These are phyloP conservation scores for Daubentonia madagascariensis DNA, from an alignment of 2,113 vertebrate species.

Conservation along the genomic window DNA sequence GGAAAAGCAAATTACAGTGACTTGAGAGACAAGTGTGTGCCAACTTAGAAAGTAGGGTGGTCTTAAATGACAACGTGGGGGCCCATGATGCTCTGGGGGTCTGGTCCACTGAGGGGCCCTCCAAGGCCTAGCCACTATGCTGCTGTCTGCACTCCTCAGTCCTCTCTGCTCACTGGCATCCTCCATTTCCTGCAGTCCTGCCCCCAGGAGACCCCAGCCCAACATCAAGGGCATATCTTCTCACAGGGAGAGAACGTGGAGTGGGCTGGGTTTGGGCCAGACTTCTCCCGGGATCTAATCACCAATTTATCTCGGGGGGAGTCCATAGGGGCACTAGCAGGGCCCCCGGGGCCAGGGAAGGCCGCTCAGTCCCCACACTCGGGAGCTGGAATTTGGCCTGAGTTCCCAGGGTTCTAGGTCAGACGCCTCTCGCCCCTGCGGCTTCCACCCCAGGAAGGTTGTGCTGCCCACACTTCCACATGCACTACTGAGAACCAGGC, in stretches of 20 bases:
- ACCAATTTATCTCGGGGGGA: too few species aligned
- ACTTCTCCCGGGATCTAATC: not conserved
- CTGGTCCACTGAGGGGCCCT: not conserved
- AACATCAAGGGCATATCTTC: not conserved
- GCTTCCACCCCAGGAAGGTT: not conserved
- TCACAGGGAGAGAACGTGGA: not conserved
- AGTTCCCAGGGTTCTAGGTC: not conserved
- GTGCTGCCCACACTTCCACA: not conserved
- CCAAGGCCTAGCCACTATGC: not conserved
- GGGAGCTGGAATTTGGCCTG: not conserved
- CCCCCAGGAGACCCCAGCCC: not conserved
- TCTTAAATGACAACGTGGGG: too few species aligned
- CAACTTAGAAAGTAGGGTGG: not conserved
- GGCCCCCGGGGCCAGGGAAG: not conserved
- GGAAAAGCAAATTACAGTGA: not conserved
- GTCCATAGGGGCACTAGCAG: not conserved
- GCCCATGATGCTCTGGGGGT: accelerated
- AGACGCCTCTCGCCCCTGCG: not conserved
- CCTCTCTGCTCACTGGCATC: not conserved
- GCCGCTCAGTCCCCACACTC: not conserved
- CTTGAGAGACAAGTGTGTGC: not conserved
- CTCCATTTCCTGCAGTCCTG: not conserved
- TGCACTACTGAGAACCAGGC: not conserved
- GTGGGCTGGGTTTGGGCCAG: not conserved
- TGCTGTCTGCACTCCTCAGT: not conserved